Base-by-base conservation (phyloP, 2,113 vertebrate genomes). In the Fregata magnificens region DNA sequence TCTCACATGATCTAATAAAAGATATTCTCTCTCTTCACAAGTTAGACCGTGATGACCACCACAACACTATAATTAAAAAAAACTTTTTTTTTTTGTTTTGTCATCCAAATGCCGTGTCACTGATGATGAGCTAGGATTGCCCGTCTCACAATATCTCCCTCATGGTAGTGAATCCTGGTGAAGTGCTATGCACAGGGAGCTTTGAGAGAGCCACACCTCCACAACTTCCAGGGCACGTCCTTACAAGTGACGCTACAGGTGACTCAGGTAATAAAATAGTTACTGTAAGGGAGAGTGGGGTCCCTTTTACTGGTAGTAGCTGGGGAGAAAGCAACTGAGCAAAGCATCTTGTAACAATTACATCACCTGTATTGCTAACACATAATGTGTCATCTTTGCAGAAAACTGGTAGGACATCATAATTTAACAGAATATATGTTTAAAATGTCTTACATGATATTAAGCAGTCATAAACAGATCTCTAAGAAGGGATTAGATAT, bases 181-280 rank as follows among this genome's bases (percentile, higher is more conserved):
- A 86, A 61, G 9, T 69, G 49, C 44, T 61, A 4, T n/a, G 55
- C 16, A 44, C 21, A 78, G 45, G 34, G 31, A 87, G 4, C 31
- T 93, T 21, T 84, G 50, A 32, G 66, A 78, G 22, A 21, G 10
- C 52, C 20, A 31, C 13, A 61, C 5, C 5, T 22, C 14, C 32
- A 45, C 8, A 10, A 19, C 14, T 42, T 63, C 10, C 25, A 38
- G 70, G 66, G 17, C 40, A 76, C 0, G 0, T 66, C 50, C 59
- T 78, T 77, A 45, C 21, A 89, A 15, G 29, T 50, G 47, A 77
- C 67, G 42, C 22, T 66, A 18, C 7, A 49, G 31, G 25, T 80
- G 38, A 36, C 76, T n/a, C n/a, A 10, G 38, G 38, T 78, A 71
- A 93, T 53, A 66, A 74, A 88, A 74, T n/a, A 85, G 36, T 79